Evolutionary conservation across 1,140 invertebrate genomes (phyloP).

Genomic region (silkworm (Bombyx mori)): ASM3026992v2 NC_085135.1:9645001-9645500

Average conservation of each 20-base stretch:
- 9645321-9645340: too few relatives aligned
- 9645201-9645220: too few relatives aligned
- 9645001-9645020: too few relatives aligned
- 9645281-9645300: background rate
- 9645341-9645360: too few relatives aligned
- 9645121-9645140: constrained; percentile 6
- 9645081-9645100: too few relatives aligned
- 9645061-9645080: too few relatives aligned
- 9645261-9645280: constrained; percentile 7
- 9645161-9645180: background rate
- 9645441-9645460: background rate
- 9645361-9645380: too few relatives aligned
- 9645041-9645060: too few relatives aligned
- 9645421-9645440: background rate
- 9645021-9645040: too few relatives aligned
- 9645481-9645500: background rate
- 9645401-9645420: background rate
- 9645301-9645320: background rate
- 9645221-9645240: too few relatives aligned
- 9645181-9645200: constrained; percentile 9
- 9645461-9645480: background rate
- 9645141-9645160: constrained; percentile 5
- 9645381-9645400: too few relatives aligned
- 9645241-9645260: too few relatives aligned
- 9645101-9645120: constrained; percentile 6